phyloP scores from a whole-genome alignment of 1,140 invertebrate species.

The Saccostrea cuccullata region DNA sequence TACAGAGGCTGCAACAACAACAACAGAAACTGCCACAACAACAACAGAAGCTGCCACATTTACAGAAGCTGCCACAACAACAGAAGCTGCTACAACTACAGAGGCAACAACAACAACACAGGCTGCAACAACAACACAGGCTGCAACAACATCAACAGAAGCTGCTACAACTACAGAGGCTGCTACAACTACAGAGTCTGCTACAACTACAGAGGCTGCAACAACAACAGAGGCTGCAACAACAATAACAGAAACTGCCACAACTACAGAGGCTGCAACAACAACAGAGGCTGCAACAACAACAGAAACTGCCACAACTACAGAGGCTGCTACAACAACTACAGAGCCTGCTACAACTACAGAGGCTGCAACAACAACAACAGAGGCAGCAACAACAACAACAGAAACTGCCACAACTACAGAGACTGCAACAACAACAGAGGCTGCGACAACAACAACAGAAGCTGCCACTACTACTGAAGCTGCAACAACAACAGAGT shows the following conservation, averaged over 20 bases:
- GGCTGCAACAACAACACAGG: background rate
- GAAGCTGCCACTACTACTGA: background rate
- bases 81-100: constrained; percentile 4
- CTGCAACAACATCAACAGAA: background rate
- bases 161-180: background rate
- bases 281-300: background rate
- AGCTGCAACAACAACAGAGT: background rate
- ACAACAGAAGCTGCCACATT: background rate
- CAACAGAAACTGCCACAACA: background rate
- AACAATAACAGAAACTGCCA: background rate
- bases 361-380: background rate
- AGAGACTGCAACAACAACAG: background rate
- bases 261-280: no score
- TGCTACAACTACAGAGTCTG: background rate
- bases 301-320: no score
- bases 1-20: background rate
- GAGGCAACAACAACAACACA: no score
- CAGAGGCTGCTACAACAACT: background rate
- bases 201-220: background rate
- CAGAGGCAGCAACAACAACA: no score
- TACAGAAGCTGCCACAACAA: background rate
- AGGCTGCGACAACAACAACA: no score
- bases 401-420: no score
- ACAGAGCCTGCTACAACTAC: background rate
- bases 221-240: background rate